Evolutionary conservation across 1,140 invertebrate species (phyloP).

Genomic region (Drosophila melanogaster): DNA sequence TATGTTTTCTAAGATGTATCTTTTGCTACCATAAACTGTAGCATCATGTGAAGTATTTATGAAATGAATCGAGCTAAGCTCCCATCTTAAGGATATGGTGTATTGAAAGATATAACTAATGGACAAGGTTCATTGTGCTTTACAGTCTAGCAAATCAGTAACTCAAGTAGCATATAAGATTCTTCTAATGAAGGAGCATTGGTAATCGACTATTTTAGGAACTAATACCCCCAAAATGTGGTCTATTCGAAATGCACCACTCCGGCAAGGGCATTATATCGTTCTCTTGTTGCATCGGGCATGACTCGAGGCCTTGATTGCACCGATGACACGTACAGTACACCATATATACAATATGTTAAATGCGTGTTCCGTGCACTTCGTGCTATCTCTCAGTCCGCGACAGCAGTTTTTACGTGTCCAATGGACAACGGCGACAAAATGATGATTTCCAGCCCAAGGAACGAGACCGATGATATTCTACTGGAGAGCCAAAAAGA

Average conservation of each 20-base stretch:
- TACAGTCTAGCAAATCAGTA: too few species aligned
- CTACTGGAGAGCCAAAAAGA: background rate
- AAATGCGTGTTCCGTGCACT: conserved; percentile 34
- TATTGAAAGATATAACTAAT: background rate
- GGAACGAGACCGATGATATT: conserved; percentile 5
- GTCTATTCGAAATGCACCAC: conserved; percentile 8
- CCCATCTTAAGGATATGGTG: too few species aligned
- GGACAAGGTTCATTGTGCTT: background rate
- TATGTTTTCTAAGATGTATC: background rate
- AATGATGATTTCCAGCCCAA: conserved; percentile 18
- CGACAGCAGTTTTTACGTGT: conserved; percentile 33
- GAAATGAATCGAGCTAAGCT: too few species aligned
- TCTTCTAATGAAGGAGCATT: background rate
- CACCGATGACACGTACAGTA: conserved; percentile 48
- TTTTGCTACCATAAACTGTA: too few species aligned
- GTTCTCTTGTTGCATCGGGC: conserved; percentile 18
- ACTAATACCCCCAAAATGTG: background rate
- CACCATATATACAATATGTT: conserved; percentile 28
- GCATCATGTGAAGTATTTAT: too few species aligned
- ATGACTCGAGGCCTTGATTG: conserved; percentile 35
- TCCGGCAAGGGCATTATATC: conserved; percentile 19
- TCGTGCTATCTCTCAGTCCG: conserved; percentile 7
- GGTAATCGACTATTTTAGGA: background rate
- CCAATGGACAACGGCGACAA: conserved; percentile 12
- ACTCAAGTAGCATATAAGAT: background rate